phyloP scores from a whole-genome alignment of 1,140 invertebrate genomes.

The Meteorus sp. region DNA sequence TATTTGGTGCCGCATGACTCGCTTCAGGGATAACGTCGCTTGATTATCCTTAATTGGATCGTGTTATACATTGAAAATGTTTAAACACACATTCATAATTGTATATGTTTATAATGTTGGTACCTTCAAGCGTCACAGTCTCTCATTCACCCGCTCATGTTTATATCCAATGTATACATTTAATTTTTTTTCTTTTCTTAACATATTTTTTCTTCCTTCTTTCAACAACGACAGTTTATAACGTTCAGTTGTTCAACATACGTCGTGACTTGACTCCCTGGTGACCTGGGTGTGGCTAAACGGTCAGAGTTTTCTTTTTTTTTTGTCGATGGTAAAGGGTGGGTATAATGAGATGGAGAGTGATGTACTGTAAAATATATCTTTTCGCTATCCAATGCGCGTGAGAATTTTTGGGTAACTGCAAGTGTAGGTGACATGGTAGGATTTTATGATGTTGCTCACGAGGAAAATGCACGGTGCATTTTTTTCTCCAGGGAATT shows the following conservation, averaged over 20 bases:
- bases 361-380: too few relatives aligned
- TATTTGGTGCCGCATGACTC: conserved; percentile 20
- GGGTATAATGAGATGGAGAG: neutral
- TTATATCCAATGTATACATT: neutral
- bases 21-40: conserved; percentile 11
- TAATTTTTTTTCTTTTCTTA: neutral
- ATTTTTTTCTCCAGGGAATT: too few relatives aligned
- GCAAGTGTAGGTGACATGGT: too few relatives aligned
- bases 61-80: conserved; percentile 9
- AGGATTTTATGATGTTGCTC: too few relatives aligned
- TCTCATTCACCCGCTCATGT: neutral
- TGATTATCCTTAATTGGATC: conserved; percentile 40
- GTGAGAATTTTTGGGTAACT: conserved; percentile 8
- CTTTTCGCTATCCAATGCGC: conserved; percentile 3
- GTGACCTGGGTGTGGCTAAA: conserved; percentile 16
- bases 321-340: conserved; percentile 1
- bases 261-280: conserved; percentile 17
- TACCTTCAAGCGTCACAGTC: neutral
- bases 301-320: conserved; percentile 1
- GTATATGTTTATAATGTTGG: neutral
- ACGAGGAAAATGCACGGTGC: too few relatives aligned
- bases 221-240: conserved; percentile 5
- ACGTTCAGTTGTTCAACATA: conserved; percentile 12
- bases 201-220: too few relatives aligned
- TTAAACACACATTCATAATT: conserved; percentile 3